Conservation (phyloP, 2,888 invertebrate species). For the Dicroscelio sp. region DNA sequence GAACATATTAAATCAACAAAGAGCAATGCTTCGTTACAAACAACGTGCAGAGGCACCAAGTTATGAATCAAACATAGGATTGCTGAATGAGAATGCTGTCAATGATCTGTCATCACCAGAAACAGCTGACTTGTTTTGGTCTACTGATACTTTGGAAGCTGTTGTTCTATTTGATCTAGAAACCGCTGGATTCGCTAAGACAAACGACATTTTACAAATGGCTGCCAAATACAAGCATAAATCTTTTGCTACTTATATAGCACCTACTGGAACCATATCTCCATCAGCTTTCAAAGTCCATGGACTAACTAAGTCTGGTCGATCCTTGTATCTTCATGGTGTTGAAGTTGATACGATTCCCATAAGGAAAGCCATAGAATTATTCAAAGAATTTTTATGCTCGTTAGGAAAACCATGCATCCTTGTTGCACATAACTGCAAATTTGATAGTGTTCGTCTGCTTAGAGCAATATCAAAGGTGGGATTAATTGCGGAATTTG, state of each 20-base stretch:
- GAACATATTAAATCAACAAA: background rate
- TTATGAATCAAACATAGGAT: conserved; percentile 6
- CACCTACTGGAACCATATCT: conserved; percentile 52
- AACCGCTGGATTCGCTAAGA: conserved; percentile 54
- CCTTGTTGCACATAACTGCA: conserved; percentile 58
- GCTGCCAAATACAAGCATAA: conserved; percentile 47
- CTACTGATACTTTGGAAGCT: conserved; percentile 7
- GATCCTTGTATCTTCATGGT: conserved; percentile 36
- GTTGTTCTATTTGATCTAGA: conserved; percentile 76
- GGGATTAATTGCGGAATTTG: conserved; percentile 27
- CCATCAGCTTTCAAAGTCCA: conserved; percentile 34
- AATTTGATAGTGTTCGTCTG: conserved; percentile 50
- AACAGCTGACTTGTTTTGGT: no score
- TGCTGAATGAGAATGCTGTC: background rate
- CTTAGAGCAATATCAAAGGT: conserved; percentile 23
- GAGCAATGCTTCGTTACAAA: conserved; percentile 18
- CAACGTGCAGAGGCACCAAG: conserved; percentile 9
- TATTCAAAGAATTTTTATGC: conserved; percentile 8
- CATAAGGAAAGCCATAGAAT: conserved; percentile 13
- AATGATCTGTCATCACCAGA: conserved; percentile 17
- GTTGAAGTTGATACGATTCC: conserved; percentile 30
- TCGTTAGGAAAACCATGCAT: conserved; percentile 52
- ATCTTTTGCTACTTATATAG: conserved; percentile 51
- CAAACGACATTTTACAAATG: conserved; percentile 64
- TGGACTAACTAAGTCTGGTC: conserved; percentile 49